phyloP scores from a whole-genome alignment of 2,888 invertebrate species.

The Pycnomerus fuliginosus region DNA sequence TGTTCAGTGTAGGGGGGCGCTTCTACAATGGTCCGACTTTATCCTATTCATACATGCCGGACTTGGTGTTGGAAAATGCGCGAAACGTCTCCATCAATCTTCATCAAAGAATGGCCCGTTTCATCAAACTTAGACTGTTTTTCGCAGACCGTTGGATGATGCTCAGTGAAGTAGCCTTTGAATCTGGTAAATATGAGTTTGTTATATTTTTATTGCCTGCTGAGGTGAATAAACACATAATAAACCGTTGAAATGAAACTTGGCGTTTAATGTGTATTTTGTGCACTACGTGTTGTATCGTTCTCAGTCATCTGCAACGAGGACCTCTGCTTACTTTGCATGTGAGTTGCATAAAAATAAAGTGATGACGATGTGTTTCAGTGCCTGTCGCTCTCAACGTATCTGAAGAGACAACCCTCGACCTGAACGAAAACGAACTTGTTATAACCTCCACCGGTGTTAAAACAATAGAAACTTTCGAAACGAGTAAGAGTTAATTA shows the following conservation, averaged over 20 bases:
- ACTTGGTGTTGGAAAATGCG: conserved; percentile 63
- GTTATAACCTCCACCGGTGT: conserved; percentile 58
- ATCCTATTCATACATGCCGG: conserved; percentile 61
- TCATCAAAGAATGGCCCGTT: conserved; percentile 62
- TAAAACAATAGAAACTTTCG: conserved; percentile 56
- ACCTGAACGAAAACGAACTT: conserved; percentile 55
- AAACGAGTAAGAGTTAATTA: conserved; percentile 56
- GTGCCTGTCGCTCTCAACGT: conserved; percentile 53
- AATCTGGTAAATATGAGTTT: conserved; percentile 54
- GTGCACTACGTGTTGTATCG: conserved; percentile 37
- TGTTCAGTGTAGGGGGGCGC: conserved; percentile 63
- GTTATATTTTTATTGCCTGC: background rate
- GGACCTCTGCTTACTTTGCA: no score
- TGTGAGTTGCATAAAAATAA: conserved; percentile 19
- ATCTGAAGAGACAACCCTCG: conserved; percentile 55
- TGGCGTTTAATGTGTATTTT: conserved; percentile 10
- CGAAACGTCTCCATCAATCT: conserved; percentile 68
- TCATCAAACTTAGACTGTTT: conserved; percentile 63
- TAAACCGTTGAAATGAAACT: conserved; percentile 5
- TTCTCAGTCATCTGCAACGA: conserved; percentile 30
- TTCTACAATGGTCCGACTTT: conserved; percentile 59
- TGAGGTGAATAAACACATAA: conserved; percentile 5
- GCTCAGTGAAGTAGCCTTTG: conserved; percentile 68
- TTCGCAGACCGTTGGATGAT: conserved; percentile 72
- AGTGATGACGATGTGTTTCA: conserved; percentile 34